phyloP scores from a whole-genome alignment of 2,113 vertebrate genomes.

The Hippoglossus stenolepis region DNA sequence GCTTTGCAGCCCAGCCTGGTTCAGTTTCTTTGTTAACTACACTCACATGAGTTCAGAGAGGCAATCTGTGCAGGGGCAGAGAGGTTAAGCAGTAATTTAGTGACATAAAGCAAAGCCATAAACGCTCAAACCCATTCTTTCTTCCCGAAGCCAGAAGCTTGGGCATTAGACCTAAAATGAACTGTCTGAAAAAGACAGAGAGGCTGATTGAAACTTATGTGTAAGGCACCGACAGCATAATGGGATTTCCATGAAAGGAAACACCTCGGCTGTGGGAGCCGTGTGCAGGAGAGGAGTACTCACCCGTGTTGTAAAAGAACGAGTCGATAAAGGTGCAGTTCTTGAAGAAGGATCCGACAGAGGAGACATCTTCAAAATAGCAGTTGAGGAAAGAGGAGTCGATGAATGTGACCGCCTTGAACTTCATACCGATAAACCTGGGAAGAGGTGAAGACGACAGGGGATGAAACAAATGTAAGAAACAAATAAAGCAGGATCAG shows the following conservation, averaged over 20 bases:
- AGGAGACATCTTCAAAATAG: conserved; percentile 93
- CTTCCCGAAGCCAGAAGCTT: conserved; percentile 12
- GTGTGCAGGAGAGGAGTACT: not conserved
- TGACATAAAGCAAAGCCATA: conserved; percentile 50
- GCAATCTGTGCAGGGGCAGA: conserved; percentile 31
- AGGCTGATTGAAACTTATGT: conserved; percentile 48
- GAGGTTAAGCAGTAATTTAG: conserved; percentile 61
- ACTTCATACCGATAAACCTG: conserved; percentile 94
- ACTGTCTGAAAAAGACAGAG: conserved; percentile 39
- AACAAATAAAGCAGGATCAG: not conserved
- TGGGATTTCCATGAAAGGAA: conserved; percentile 39
- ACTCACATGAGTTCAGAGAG: conserved; percentile 39
- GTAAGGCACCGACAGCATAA: conserved; percentile 5
- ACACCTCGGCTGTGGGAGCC: not conserved
- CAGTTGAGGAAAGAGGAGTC: conserved; percentile 93
- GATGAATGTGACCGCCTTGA: conserved; percentile 94
- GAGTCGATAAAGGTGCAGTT: conserved; percentile 92
- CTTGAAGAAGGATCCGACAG: conserved; percentile 91
- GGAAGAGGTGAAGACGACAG: not conserved
- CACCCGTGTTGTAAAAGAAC: conserved; percentile 93
- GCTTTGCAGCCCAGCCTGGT: no score
- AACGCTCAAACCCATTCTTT: conserved; percentile 38
- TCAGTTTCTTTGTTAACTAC: not conserved
- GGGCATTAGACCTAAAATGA: conserved; percentile 42
- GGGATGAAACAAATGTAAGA: not conserved